Conservation (phyloP, 2,113 vertebrate species). For the Herpetotheres cachinnans region DNA sequence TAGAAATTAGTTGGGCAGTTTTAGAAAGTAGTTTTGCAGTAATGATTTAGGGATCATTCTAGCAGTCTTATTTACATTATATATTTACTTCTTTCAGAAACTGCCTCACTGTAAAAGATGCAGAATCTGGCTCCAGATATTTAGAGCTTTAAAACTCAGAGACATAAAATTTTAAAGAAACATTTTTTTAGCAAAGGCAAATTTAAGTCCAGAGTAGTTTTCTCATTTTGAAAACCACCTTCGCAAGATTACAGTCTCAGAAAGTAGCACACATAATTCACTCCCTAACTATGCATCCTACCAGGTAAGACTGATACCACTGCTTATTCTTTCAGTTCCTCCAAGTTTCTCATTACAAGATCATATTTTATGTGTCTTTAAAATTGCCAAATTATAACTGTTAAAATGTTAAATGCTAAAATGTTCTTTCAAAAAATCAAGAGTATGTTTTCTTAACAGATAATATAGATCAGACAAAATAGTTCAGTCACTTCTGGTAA, state of each 20-base stretch:
- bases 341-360: background rate
- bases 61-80: background rate
- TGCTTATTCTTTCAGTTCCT: background rate
- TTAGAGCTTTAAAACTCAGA: background rate
- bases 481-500: background rate
- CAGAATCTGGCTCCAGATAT: background rate
- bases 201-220: background rate
- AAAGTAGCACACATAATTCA: background rate
- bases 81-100: background rate
- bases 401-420: background rate
- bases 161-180: background rate
- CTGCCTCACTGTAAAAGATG: background rate
- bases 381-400: background rate
- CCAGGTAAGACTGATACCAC: background rate
- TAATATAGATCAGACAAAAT: background rate
- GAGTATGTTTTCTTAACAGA: background rate
- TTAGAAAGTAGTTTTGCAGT: background rate
- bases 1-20: background rate
- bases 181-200: background rate
- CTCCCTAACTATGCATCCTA: background rate
- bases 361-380: background rate
- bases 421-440: background rate
- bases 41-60: background rate
- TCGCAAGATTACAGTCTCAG: background rate
- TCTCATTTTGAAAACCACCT: background rate